A percentile compares a stretch with the other conserved stretches of the same genome.
phyloP scores from a whole-genome alignment of 1,140 invertebrate species.

The Eumaeus atala region DNA sequence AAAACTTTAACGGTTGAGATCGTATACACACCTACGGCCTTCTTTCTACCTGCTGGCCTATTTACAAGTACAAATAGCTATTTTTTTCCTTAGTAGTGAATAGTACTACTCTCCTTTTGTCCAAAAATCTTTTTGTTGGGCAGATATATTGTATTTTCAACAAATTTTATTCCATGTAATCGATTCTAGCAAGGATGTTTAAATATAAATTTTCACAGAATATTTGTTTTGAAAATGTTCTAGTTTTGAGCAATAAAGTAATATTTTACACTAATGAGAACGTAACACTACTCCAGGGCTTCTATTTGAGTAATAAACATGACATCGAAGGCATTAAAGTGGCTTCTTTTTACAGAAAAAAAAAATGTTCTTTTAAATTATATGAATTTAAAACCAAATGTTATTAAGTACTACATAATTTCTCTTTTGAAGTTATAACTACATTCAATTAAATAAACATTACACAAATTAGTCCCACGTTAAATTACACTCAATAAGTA shows the following conservation, averaged over 20 bases:
- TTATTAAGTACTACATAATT: too few species aligned
- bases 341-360: too few species aligned
- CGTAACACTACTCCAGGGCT: neutral
- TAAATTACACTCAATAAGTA: too few species aligned
- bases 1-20: too few species aligned
- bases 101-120: too few species aligned
- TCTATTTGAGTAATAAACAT: neutral
- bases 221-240: neutral
- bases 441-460: too few species aligned
- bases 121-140: conserved; percentile 28
- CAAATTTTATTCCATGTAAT: conserved; percentile 1
- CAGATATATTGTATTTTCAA: conserved; percentile 21
- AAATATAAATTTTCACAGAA: conserved; percentile 4
- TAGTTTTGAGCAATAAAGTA: neutral
- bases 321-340: neutral
- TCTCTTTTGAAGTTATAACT: too few species aligned
- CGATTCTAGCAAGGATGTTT: neutral
- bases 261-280: neutral
- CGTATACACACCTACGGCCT: too few species aligned
- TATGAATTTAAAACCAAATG: neutral
- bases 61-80: conserved; percentile 36
- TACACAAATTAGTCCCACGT: too few species aligned
- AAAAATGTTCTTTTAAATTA: neutral
- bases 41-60: too few species aligned
- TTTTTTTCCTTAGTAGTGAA: conserved; percentile 59